Conservation (phyloP, 2,888 invertebrate genomes). For the Pimpla rufipes region DNA sequence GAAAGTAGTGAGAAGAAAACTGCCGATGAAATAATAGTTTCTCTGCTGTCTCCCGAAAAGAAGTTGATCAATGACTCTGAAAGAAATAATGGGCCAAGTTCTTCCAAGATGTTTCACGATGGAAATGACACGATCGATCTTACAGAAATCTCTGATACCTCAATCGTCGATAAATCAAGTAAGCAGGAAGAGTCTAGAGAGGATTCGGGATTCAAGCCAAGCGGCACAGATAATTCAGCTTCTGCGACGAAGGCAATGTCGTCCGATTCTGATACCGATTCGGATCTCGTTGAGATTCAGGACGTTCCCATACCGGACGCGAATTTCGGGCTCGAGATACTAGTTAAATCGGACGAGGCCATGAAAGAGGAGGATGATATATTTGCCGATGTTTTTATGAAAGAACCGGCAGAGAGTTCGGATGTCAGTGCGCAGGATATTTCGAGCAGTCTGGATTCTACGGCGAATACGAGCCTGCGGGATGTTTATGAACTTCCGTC, state of each 20-base stretch:
- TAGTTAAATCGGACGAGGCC: conserved; percentile 81
- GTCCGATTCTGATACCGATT: conserved; percentile 81
- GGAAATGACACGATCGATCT: conserved; percentile 67
- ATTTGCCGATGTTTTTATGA: conserved; percentile 90
- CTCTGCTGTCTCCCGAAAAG: conserved; percentile 18
- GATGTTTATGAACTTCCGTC: conserved; percentile 10
- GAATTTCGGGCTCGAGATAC: conserved; percentile 80
- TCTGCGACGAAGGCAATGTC: conserved; percentile 20
- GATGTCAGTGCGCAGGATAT: conserved; percentile 31
- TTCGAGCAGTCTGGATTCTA: conserved; percentile 30
- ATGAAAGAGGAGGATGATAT: conserved; percentile 87
- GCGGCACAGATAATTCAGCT: conserved; percentile 16
- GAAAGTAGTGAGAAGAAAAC: conserved; percentile 49
- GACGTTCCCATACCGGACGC: conserved; percentile 75
- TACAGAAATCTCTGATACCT: conserved; percentile 41
- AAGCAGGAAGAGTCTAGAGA: conserved; percentile 48
- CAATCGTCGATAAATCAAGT: conserved; percentile 21
- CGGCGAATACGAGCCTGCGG: conserved; percentile 23
- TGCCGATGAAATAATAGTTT: conserved; percentile 15
- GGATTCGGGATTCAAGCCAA: conserved; percentile 13
- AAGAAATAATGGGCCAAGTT: conserved; percentile 10
- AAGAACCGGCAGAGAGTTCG: conserved; percentile 58
- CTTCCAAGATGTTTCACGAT: conserved; percentile 53
- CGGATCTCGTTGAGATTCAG: conserved; percentile 85
- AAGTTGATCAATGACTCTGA: conserved; percentile 40